Conservation (phyloP, 2,797 vertebrate species). For the Tapera naevia region DNA sequence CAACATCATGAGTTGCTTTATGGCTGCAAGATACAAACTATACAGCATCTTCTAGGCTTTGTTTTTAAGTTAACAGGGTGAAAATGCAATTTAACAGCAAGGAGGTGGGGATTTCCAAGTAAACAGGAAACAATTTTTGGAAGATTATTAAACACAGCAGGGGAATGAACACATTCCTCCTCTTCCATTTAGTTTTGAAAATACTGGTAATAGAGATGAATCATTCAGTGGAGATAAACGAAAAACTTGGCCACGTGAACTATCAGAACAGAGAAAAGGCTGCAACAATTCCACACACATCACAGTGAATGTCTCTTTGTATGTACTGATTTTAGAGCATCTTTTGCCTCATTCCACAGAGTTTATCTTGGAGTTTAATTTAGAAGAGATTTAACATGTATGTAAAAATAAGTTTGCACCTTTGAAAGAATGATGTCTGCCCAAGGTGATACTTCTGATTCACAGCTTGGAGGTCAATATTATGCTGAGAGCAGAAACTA, state of each 20-base stretch:
- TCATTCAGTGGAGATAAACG: conserved; percentile 13
- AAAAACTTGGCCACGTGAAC: background rate
- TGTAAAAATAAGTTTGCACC: background rate
- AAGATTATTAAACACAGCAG: conserved; percentile 57
- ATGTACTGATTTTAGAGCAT: background rate
- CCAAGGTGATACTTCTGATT: background rate
- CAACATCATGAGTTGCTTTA: conserved; percentile 28
- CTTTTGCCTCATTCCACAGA: background rate
- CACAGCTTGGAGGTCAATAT: background rate
- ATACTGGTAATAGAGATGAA: conserved; percentile 45
- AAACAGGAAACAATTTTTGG: conserved; percentile 57
- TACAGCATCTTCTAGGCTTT: background rate
- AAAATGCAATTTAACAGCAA: background rate
- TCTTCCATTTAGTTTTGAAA: conserved; percentile 60
- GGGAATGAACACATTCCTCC: conserved; percentile 41
- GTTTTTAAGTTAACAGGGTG: conserved; percentile 8
- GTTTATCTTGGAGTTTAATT: background rate
- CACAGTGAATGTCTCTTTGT: background rate
- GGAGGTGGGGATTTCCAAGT: conserved; percentile 42
- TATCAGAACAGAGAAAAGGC: background rate
- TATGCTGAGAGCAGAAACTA: background rate
- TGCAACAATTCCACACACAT: background rate
- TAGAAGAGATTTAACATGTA: background rate
- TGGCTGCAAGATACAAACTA: background rate
- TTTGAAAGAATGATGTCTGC: background rate